Percentiles rank a stretch among this genome's conserved stretches.
Evolutionary conservation across 2,113 vertebrate species (phyloP).

Genomic region (Morone saxatilis): DNA sequence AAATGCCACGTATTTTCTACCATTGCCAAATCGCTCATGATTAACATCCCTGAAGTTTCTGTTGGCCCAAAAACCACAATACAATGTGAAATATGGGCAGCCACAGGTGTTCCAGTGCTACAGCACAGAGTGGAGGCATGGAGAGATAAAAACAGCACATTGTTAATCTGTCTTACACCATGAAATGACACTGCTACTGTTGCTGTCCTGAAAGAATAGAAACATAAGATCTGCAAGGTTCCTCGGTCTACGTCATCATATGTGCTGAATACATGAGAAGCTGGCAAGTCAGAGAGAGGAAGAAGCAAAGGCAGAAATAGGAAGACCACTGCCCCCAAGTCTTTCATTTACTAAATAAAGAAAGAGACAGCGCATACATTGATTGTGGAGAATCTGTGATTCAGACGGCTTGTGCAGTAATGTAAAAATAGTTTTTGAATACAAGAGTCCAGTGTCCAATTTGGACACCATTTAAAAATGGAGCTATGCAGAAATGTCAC

Average conservation of each 20-base stretch:
- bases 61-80: conserved; percentile 49
- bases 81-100: conserved; percentile 52
- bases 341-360: not conserved
- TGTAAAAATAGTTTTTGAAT: conserved; percentile 1
- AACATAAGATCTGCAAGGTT: conserved; percentile 17
- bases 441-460: not conserved
- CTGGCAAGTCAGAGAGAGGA: not conserved
- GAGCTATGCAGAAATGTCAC: conserved; percentile 17
- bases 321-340: not conserved
- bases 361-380: not conserved
- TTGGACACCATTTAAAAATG: not conserved
- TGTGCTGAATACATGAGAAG: not conserved
- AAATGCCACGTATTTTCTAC: conserved; percentile 42
- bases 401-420: not conserved
- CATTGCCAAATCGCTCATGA: conserved; percentile 54
- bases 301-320: not conserved
- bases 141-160: conserved; percentile 26
- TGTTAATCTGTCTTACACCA: conserved; percentile 14
- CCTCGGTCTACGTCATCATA: conserved; percentile 2
- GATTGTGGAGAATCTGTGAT: not conserved
- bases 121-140: conserved; percentile 3
- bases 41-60: conserved; percentile 49
- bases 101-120: conserved; percentile 59
- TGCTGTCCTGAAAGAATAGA: conserved; percentile 26
- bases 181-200: conserved; percentile 33